These are phyloP conservation scores for Petrocephalus microphthalmus DNA, from an alignment of 2,113 vertebrate genomes.

Conservation along the genomic window DNA sequence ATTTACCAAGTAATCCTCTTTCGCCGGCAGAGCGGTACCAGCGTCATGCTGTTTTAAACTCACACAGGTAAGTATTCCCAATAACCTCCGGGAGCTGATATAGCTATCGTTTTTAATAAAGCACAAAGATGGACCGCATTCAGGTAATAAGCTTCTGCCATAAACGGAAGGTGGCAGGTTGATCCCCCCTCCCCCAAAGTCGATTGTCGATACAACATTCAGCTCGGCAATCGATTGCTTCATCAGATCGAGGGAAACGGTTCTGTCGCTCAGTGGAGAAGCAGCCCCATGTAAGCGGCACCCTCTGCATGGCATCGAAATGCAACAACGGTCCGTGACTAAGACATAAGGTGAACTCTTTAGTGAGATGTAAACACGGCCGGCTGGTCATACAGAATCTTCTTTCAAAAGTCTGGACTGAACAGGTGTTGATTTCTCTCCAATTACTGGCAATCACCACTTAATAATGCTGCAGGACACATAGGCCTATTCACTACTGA, in stretches of 20 bases:
- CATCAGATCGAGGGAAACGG: conserved; percentile 5
- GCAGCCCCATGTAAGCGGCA: background rate
- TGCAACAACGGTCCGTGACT: background rate
- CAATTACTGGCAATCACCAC: background rate
- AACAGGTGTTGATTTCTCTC: background rate
- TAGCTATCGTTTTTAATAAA: conserved; percentile 25
- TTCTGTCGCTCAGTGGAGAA: background rate
- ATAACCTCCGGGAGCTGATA: conserved; percentile 17
- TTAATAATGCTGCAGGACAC: background rate
- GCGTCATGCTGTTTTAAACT: conserved; percentile 45
- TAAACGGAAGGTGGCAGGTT: conserved; percentile 1
- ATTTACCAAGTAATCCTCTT: conserved; percentile 55
- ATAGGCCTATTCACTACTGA: background rate
- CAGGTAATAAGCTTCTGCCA: conserved; percentile 3
- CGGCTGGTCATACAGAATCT: background rate
- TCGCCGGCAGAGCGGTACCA: conserved; percentile 37
- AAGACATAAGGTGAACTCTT: background rate
- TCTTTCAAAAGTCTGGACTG: background rate
- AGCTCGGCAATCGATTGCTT: conserved; percentile 28
- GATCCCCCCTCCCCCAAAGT: conserved; percentile 7
- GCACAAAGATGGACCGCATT: background rate
- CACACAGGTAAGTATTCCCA: conserved; percentile 25
- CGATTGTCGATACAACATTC: conserved; percentile 23
- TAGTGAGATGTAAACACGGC: background rate
- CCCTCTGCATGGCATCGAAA: background rate